Evolutionary conservation across 2,113 vertebrate genomes (phyloP), one percentile per base, ranked within the genome.

Genomic region (Ranitomeya variabilis): DNA sequence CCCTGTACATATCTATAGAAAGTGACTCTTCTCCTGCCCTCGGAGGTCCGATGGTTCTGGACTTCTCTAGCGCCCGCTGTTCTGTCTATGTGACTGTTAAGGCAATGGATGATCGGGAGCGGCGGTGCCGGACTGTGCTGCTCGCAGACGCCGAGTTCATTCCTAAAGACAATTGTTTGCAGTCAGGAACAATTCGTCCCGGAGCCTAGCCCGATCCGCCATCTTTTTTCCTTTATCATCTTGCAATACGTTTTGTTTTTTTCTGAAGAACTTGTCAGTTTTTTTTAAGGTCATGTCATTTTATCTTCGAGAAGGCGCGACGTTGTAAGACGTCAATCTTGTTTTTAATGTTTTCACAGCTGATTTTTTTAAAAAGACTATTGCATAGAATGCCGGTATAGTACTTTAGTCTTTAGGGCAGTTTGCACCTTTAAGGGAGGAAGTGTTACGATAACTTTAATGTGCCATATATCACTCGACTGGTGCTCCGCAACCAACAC

Each of bases 1-100:
- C 21, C 62, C 23, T 87, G 77, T 87, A 87, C 54, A 87, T 87
- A 87, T 87, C 80, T 80, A 87, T 87, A 80, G 67, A 15, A 80
- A 37, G 12, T 71, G 78, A 67, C 51, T 67, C 3, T 55, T 11
- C 9, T 5, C 11, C 15, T 26, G 54, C 31, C 80, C 45, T 64
- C 71, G 21, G 19, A 64, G 62, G 74, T 19, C 16, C 31, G 19
- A 8, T 4, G n/a, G 31, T 19, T 45, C 54, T 60, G 54, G 18
- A 60, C 14, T 4, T 19, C 26, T 37, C 4, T 6, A 16, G 21
- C 7, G n/a, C 57, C 55, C 16, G 31, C 60, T 67, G 2, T 57
- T 45, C 52, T 69, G 73, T 71, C n/a, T 59, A 57, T 19, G 26
- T 80, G 86, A 80, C 76, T 67, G 74, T 87, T 87, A 80, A 14